Base-by-base conservation (phyloP, 2,888 invertebrate genomes). In the Epistrophella euchroma region DNA sequence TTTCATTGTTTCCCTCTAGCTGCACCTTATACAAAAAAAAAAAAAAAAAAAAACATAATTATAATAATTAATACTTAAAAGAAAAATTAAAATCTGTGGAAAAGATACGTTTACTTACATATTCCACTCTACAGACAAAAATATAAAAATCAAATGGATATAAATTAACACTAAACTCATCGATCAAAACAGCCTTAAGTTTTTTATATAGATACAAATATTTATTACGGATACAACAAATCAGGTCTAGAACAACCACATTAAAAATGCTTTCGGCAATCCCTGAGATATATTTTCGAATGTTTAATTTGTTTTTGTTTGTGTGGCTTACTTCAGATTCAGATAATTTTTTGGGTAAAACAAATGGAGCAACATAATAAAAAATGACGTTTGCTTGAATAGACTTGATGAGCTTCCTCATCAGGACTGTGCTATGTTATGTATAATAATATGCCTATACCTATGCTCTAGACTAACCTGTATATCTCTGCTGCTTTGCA, bases 111-210 rank as follows among this genome's bases (percentile, higher is more conserved):
- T 70, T 82, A 84, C 75, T 78, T 71, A 70, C 70, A 84, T 84
- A 84, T 75, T 66, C 40, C 35, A 35, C 50, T 64, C 4, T 11
- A 74, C 47, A 64, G 45, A 50, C 50, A 60, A 55, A 32, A 17
- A n/a, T n/a, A n/a, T n/a, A 62, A 25, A 22, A 17, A 28, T n/a
- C 43, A 66, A 66, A 62, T 40, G 52, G 47, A 71, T 47, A 75
- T 74, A 84, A 84, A 84, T 84, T 84, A 79, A 84, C 79, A 75
- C 75, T 37, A 58, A 79, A 45, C 79, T 75, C 79, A 84, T 84
- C 84, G 84, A 84, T 84, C 84, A 84, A 84, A 84, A 70, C 64
- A 84, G 35, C 78, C 62, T 73, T 70, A 58, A 74, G 45, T 62
- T 45, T 50, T 50, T 28, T 28, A 5, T 28, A 5, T 28, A 5